A percentile compares a stretch with the other conserved stretches of the same genome.
Conservation (phyloP, 1,140 invertebrate species). For the Marisa cornuarietis region DNA sequence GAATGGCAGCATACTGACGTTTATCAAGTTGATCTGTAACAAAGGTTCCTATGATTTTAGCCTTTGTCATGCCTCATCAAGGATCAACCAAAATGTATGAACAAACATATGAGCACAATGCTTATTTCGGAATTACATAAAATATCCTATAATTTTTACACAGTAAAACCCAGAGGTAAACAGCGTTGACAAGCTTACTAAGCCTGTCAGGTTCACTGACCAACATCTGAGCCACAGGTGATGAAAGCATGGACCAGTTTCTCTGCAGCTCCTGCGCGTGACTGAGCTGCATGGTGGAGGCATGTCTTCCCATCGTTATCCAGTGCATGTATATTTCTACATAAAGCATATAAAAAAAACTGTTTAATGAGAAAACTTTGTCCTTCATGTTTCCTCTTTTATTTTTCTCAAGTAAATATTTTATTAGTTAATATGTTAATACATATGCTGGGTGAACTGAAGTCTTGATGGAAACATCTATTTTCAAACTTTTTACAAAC, state of each 20-base stretch:
- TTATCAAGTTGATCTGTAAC: conserved; percentile 56
- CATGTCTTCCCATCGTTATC: conserved; percentile 60
- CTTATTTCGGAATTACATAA: neutral
- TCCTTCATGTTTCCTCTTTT: no score
- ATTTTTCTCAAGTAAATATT: no score
- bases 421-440: no score
- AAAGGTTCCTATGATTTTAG: no score
- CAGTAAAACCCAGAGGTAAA: no score
- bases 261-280: conserved; percentile 45
- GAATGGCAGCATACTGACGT: conserved; percentile 58
- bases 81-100: no score
- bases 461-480: neutral
- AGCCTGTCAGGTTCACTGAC: conserved; percentile 34
- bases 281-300: conserved; percentile 58
- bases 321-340: conserved; percentile 54
- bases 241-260: conserved; percentile 48
- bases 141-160: neutral
- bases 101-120: neutral
- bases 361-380: no score
- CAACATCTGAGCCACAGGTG: conserved; percentile 45
- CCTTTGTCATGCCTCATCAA: no score
- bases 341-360: conserved; percentile 19
- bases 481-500: neutral
- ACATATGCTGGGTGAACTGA: neutral
- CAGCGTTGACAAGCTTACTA: no score